phyloP scores from a whole-genome alignment of 2,797 vertebrate species.

The Gymnopithys bicolor region DNA sequence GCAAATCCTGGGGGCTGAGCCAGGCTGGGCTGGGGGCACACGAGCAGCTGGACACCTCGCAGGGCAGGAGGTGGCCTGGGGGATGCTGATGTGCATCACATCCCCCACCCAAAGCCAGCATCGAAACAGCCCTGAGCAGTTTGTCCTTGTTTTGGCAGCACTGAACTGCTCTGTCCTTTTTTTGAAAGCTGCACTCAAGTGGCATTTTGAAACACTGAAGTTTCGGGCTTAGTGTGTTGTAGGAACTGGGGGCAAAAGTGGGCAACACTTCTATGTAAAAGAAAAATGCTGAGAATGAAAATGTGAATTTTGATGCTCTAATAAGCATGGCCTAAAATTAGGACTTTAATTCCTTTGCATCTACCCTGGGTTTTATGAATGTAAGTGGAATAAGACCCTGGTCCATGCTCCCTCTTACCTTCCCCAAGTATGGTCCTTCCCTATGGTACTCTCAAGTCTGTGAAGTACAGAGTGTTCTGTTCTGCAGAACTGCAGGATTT shows the following conservation, averaged over 20 bases:
- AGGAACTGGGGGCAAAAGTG: not conserved
- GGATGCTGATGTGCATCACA: not conserved
- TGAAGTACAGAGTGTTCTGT: not conserved
- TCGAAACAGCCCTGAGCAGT: not conserved
- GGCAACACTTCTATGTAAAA: fast-evolving
- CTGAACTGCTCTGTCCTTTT: not conserved
- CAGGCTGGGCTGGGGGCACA: not conserved
- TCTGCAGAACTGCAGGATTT: not conserved
- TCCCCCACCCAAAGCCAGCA: not conserved
- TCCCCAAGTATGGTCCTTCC: not conserved
- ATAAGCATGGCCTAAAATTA: not conserved
- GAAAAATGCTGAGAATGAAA: not conserved
- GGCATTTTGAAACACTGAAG: not conserved
- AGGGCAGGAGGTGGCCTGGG: not conserved
- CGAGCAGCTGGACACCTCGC: not conserved
- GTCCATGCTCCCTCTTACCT: not conserved
- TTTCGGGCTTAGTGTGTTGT: not conserved
- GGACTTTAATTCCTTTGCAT: not conserved
- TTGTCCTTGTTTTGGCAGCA: not conserved
- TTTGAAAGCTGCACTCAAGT: not conserved
- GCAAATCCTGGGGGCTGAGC: not conserved
- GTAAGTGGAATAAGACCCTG: not conserved
- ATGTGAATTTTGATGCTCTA: not conserved
- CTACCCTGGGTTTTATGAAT: not conserved
- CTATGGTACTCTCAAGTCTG: not conserved